Percentiles rank a stretch among this genome's conserved stretches.
Conservation (phyloP, 2,888 invertebrate species). For the Malachius bipustulatus region DNA sequence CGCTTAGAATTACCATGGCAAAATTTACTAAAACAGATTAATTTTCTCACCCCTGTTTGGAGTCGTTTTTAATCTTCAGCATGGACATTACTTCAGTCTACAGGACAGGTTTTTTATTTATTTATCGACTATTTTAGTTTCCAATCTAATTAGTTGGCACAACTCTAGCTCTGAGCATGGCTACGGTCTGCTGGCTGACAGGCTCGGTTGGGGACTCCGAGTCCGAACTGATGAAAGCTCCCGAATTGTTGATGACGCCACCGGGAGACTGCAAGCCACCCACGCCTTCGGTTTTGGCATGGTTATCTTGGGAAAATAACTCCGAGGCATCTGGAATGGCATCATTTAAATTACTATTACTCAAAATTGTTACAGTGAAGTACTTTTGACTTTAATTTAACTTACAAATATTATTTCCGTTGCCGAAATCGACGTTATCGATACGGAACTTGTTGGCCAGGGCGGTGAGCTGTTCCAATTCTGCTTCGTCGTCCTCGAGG, state of each 20-base stretch:
- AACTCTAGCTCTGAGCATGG: slow-evolving; percentile 35
- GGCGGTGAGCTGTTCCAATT: slow-evolving; percentile 33
- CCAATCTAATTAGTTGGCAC: no score
- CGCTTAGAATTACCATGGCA: no score
- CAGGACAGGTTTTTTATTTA: no score
- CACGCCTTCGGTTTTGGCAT: slow-evolving; percentile 15
- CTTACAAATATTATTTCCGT: slow-evolving; percentile 38
- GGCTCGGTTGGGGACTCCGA: slow-evolving; percentile 44
- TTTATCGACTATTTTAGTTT: no score
- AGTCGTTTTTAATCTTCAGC: no score
- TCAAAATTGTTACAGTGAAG: no score
- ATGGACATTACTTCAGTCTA: no score
- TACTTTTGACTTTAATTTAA: no score
- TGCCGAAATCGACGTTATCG: slow-evolving; percentile 36
- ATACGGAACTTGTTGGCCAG: slow-evolving; percentile 34
- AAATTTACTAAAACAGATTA: no score
- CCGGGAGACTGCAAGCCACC: slow-evolving; percentile 8
- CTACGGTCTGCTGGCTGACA: slow-evolving; percentile 37
- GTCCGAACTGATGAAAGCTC: slow-evolving; percentile 38
- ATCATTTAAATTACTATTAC: no score
- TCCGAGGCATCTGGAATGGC: slow-evolving; percentile 16
- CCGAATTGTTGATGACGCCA: slow-evolving; percentile 22
- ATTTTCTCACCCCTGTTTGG: no score
- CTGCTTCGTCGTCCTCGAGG: slow-evolving; percentile 43
- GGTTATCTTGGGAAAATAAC: no score